Percentiles rank a stretch among this genome's conserved stretches.
These are phyloP conservation scores for Apodemia mormo DNA, from an alignment of 2,888 invertebrate species.

Conservation along the genomic window DNA sequence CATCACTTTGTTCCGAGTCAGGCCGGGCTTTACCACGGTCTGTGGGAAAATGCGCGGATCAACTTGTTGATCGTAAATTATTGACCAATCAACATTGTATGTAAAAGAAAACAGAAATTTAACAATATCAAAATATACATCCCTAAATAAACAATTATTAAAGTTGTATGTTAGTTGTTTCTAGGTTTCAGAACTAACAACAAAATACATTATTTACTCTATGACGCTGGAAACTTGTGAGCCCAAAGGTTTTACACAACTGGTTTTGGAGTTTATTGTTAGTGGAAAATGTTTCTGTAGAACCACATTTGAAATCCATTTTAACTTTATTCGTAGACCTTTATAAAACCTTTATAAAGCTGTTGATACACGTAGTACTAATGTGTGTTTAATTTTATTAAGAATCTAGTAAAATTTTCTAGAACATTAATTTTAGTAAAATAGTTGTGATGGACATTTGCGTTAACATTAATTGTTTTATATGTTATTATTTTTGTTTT, in stretches of 20 bases:
- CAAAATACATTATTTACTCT: neutral
- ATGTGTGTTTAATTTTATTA: constrained; percentile 13
- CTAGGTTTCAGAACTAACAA: neutral
- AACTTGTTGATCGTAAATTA: too few relatives aligned
- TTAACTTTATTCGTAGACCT: constrained; percentile 25
- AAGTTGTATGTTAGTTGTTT: neutral
- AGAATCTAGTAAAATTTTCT: neutral
- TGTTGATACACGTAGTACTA: constrained; percentile 2
- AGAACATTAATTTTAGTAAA: too few relatives aligned
- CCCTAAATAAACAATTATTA: neutral
- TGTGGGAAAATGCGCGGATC: too few relatives aligned
- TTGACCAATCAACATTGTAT: too few relatives aligned
- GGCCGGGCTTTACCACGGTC: too few relatives aligned
- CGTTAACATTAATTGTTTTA: too few relatives aligned
- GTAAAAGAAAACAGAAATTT: too few relatives aligned
- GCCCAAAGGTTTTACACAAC: constrained; percentile 2
- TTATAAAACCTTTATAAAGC: constrained; percentile 20
- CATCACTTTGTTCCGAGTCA: too few relatives aligned
- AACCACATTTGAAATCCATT: constrained; percentile 25
- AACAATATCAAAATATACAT: too few relatives aligned
- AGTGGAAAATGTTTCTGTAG: constrained; percentile 21
- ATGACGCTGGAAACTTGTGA: constrained; percentile 7
- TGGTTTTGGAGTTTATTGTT: constrained; percentile 12
- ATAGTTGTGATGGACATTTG: too few relatives aligned
- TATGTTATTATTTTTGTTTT: too few relatives aligned